phyloP scores from a whole-genome alignment of 2,888 invertebrate species.

The Pocota personata region DNA sequence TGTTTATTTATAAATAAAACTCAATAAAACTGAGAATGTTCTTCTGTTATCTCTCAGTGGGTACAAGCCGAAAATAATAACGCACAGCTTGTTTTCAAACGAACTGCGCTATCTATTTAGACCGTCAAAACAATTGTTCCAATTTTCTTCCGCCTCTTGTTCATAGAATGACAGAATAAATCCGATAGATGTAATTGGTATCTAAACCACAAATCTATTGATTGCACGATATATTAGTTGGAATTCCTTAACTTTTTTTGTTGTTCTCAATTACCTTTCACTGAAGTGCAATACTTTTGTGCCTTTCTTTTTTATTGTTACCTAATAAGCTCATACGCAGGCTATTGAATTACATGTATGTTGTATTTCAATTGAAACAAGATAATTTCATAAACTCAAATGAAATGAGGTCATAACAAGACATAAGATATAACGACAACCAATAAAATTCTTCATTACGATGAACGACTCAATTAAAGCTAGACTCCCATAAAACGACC shows the following conservation, averaged over 20 bases:
- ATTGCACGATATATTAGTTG: conserved; percentile 3
- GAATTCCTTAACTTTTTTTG: neutral
- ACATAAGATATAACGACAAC: conserved; percentile 8
- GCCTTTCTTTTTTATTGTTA: conserved; percentile 15
- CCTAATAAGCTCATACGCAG: conserved; percentile 27
- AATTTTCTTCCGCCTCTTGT: neutral
- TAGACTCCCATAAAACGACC: conserved; percentile 12
- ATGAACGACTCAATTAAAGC: conserved; percentile 44
- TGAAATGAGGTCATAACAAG: conserved; percentile 68
- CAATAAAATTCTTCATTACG: conserved; percentile 22
- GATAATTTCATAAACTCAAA: conserved; percentile 49
- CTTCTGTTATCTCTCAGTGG: neutral
- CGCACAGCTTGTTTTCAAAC: neutral
- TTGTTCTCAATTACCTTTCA: conserved; percentile 26
- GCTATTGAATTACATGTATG: conserved; percentile 15
- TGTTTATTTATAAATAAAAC: neutral
- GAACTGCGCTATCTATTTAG: neutral
- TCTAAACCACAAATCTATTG: conserved; percentile 17
- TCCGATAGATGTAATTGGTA: conserved; percentile 25
- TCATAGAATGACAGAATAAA: conserved; percentile 5
- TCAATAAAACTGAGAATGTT: neutral
- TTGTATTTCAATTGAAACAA: conserved; percentile 57
- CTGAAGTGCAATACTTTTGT: conserved; percentile 17
- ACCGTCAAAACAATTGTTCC: neutral
- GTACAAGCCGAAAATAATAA: neutral